These are phyloP conservation scores for Adelosebastes latens DNA, from an alignment of 2,797 vertebrate species.

Conservation along the genomic window DNA sequence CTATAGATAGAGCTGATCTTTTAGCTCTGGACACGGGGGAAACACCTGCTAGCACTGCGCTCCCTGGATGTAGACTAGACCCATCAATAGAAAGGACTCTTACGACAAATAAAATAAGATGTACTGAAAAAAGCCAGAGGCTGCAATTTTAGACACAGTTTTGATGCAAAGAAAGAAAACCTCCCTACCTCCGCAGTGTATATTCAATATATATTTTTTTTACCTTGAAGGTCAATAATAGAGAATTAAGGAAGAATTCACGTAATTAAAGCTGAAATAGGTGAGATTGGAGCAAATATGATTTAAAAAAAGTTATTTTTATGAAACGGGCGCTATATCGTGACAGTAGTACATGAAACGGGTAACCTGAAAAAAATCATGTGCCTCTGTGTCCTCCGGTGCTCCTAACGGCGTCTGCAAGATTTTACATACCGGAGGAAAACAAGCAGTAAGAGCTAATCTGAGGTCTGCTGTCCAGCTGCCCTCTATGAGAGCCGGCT, in stretches of 20 bases:
- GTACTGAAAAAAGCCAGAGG: neutral
- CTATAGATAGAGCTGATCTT: constrained; percentile 67
- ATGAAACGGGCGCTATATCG: too few species aligned
- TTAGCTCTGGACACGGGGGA: constrained; percentile 52
- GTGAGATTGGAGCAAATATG: too few species aligned
- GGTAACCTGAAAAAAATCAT: too few species aligned
- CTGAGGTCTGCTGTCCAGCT: too few species aligned
- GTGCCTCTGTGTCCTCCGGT: too few species aligned
- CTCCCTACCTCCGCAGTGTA: neutral
- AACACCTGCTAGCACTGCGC: constrained; percentile 35
- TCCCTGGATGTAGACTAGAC: neutral
- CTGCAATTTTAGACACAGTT: neutral
- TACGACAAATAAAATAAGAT: neutral
- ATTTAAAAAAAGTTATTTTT: too few species aligned
- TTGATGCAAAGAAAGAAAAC: neutral
- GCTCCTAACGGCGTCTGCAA: too few species aligned
- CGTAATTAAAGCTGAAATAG: neutral
- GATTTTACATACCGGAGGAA: too few species aligned
- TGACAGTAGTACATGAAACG: too few species aligned
- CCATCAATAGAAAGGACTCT: neutral
- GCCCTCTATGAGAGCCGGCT: too few species aligned
- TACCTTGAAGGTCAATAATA: neutral
- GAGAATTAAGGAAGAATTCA: neutral
- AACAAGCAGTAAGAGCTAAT: too few species aligned
- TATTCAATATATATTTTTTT: neutral